phyloP scores from a whole-genome alignment of 2,797 vertebrate species.

The Rhinogobio ventralis region DNA sequence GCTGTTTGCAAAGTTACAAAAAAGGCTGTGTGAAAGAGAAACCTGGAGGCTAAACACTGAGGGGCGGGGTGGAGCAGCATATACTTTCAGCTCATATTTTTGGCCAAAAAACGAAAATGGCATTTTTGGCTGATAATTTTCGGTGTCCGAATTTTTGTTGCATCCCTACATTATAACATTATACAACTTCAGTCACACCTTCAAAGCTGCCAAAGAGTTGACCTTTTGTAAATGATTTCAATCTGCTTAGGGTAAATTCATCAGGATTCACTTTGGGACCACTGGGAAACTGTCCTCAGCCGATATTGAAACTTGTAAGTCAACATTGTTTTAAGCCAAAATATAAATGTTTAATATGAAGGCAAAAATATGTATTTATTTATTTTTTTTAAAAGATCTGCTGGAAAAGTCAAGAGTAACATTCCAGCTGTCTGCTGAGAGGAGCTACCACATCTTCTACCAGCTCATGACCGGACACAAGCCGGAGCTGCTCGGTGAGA shows the following conservation, averaged over 20 bases:
- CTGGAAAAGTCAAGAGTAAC: conserved; percentile 84
- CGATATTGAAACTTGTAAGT: conserved; percentile 52
- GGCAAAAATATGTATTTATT: background rate
- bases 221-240: background rate
- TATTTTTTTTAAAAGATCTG: conserved; percentile 69
- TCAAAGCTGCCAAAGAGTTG: background rate
- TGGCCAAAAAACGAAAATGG: no score
- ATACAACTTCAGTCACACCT: no score
- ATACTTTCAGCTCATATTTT: no score
- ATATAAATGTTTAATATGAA: background rate
- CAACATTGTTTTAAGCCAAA: background rate
- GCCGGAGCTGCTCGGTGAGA: conserved; percentile 77
- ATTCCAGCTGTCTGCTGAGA: conserved; percentile 83
- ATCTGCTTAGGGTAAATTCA: conserved; percentile 48
- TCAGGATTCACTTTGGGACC: conserved; percentile 46
- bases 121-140: no score
- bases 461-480: conserved; percentile 82
- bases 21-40: no score
- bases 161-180: background rate
- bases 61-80: no score
- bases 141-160: no score
- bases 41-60: no score
- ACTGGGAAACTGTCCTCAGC: conserved; percentile 48
- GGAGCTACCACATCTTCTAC: conserved; percentile 84
- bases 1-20: no score